Evolutionary conservation across 2,113 vertebrate genomes (phyloP), one percentile per base, ranked within the genome.

Genomic region (Sinocyclocheilus maitianheensis): DNA sequence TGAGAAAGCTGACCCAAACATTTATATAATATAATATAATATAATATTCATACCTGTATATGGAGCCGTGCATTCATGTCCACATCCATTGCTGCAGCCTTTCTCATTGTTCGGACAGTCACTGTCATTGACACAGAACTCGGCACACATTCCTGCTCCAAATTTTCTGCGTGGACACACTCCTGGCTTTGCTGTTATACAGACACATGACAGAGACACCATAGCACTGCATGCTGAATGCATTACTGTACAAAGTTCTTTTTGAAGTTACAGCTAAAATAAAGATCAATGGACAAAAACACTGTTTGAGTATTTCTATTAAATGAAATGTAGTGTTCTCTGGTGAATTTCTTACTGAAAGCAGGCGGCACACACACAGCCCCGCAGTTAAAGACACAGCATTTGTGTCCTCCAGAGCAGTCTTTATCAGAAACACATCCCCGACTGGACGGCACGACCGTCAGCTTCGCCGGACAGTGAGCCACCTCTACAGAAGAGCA

Each of bases 61-160:
- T 3, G 94, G 94, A n/a, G 63, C 26, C 0, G 85, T 91, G 77
- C 95, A 95, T 62, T 90, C 60, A 24, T 95, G 93, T 5, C 94
- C 94, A 87, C 95, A 96, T 30, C 94, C 95, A 26, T 95, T 95
- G 83, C 46, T 43, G 90, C 95, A 96, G 91, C 95, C 96, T 88
- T 95, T 95, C 46, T 94, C 88, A 20, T 90, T 22, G 0, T 37
- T 22, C 2, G 92, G 91, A 65, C 95, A 96, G 72, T 95, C 88
- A 0, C 79, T 90, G 91, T 96, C 95, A 55, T 90, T 58, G 10
- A 34, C 84, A 87, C 95, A 96, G 51, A 82, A 91, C 46, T 95
- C 93, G 0, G 89, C 92, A 89, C 95, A 96, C 84, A 71, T 14
- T 20, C 93, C 94, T 1, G 37, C 6, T 3, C 84, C 93, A 84